Percentiles rank a stretch among this genome's conserved stretches.
Conservation (phyloP, 2,888 invertebrate genomes). For the Bombylius major region DNA sequence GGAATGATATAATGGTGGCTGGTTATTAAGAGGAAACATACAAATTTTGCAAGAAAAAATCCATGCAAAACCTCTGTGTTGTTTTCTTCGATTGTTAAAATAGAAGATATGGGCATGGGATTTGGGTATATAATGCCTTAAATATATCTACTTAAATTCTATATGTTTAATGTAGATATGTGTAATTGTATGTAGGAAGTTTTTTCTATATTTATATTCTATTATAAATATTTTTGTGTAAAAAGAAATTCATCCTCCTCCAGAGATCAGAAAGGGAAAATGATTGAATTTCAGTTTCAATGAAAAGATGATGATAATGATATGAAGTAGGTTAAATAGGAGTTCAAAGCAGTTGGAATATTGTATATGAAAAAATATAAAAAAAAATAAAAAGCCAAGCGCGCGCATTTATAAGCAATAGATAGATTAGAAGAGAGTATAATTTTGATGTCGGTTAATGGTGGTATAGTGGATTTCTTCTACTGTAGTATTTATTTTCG, state of each 20-base stretch:
- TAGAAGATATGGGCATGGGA: no score
- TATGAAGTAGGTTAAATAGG: neutral
- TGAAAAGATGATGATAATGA: neutral
- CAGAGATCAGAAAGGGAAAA: neutral
- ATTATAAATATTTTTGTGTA: neutral
- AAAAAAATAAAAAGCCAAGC: constrained; percentile 9
- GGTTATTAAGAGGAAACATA: no score
- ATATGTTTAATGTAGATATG: neutral
- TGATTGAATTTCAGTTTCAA: neutral
- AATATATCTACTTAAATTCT: no score
- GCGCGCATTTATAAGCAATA: constrained; percentile 16
- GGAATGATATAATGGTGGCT: no score
- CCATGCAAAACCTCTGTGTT: no score
- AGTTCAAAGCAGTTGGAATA: neutral
- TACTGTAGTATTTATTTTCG: no score
- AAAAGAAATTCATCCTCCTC: neutral
- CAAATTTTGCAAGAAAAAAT: no score
- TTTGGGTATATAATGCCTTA: no score
- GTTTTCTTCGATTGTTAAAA: no score
- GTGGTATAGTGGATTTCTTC: no score
- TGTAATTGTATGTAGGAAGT: neutral
- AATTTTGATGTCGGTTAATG: neutral
- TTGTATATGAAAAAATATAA: no score
- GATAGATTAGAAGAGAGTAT: neutral
- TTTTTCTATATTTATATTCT: neutral